phyloP scores from a whole-genome alignment of 2,888 invertebrate species.

The Dendrolimus pini region DNA sequence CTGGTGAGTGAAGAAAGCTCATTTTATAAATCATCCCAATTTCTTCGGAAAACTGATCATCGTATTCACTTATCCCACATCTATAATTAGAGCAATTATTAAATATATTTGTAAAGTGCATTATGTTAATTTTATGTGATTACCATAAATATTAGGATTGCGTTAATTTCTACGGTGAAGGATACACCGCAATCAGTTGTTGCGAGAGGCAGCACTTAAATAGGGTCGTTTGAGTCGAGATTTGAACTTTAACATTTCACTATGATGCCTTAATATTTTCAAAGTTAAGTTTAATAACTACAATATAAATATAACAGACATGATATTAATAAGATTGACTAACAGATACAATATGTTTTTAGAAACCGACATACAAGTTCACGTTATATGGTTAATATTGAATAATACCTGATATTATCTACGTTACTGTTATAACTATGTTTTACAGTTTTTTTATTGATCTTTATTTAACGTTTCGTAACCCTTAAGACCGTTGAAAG shows the following conservation, averaged over 20 bases:
- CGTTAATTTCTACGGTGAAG: conserved; percentile 28
- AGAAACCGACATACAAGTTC: no score
- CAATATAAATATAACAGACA: no score
- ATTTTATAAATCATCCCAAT: conserved; percentile 8
- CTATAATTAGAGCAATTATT: neutral
- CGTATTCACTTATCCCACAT: neutral
- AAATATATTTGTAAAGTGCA: neutral
- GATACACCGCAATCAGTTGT: conserved; percentile 42
- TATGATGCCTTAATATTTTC: conserved; percentile 32
- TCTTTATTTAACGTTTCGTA: no score
- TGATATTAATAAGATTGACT: no score
- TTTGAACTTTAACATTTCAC: conserved; percentile 62
- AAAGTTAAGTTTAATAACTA: conserved; percentile 6
- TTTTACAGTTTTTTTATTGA: no score
- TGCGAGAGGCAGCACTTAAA: conserved; percentile 45
- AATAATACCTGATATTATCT: no score
- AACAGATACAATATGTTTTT: no score
- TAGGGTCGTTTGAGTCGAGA: conserved; percentile 46
- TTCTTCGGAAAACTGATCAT: neutral
- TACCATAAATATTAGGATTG: conserved; percentile 12
- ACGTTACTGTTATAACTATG: no score
- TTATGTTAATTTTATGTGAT: neutral
- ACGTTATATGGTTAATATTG: no score
- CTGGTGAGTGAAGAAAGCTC: conserved; percentile 58
- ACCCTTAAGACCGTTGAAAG: no score